Evolutionary conservation across 2,888 invertebrate genomes (phyloP).

Genomic region (Stenichneumon culpator): DNA sequence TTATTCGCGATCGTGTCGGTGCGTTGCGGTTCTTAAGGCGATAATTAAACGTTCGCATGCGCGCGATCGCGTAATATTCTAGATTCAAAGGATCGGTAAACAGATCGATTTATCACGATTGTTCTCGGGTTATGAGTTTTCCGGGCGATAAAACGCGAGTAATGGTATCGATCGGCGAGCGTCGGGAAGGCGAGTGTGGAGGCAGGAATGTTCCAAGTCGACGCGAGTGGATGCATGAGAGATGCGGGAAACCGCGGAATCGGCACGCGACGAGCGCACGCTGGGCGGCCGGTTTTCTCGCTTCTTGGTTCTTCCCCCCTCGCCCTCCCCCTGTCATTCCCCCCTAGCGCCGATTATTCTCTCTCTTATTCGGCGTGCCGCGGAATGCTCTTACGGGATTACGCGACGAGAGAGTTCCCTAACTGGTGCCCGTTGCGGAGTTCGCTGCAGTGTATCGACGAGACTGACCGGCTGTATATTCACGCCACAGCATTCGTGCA

Average conservation of each 20-base stretch:
- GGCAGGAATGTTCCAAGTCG: constrained; percentile 46
- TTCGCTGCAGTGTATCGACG: constrained; percentile 8
- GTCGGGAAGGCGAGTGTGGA: neutral
- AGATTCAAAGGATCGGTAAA: constrained; percentile 11
- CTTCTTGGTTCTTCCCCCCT: constrained; percentile 2
- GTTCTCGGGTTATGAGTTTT: neutral
- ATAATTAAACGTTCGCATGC: constrained; percentile 32
- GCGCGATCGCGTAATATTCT: constrained; percentile 29
- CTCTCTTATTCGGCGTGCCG: constrained; percentile 52
- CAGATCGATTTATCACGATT: neutral
- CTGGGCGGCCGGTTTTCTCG: constrained; percentile 34
- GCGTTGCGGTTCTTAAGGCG: constrained; percentile 9
- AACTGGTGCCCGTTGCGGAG: constrained; percentile 35
- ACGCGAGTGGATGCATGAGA: constrained; percentile 39
- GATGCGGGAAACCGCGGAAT: constrained; percentile 66
- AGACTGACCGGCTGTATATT: neutral
- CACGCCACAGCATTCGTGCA: constrained; percentile 2
- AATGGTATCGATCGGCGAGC: neutral
- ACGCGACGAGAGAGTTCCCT: constrained; percentile 56
- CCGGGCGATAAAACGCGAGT: neutral
- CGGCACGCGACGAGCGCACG: constrained; percentile 66
- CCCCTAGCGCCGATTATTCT: neutral
- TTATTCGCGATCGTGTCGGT: constrained; percentile 23
- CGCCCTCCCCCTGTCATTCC: neutral
- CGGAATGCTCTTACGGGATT: constrained; percentile 58